A percentile compares a stretch with the other conserved stretches of the same genome.
Conservation (phyloP, 2,113 vertebrate species). For the Collichthys lucidus region DNA sequence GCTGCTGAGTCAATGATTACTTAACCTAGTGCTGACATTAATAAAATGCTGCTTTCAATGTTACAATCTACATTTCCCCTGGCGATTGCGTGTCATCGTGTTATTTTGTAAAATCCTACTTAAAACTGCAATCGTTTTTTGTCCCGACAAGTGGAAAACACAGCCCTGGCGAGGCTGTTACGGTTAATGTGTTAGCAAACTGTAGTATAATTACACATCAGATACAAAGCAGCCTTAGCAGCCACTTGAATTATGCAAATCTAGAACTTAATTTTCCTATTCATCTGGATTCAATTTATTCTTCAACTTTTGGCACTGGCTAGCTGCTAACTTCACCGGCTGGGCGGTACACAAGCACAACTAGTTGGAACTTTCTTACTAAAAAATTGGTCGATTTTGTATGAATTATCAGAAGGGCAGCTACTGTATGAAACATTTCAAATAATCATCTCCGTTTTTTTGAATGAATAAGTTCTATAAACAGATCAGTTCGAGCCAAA, state of each 20-base stretch:
- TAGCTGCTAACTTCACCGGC: not conserved
- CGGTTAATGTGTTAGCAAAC: not conserved
- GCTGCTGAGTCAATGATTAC: slow-evolving; percentile 25
- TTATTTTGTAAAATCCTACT: not conserved
- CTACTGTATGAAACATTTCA: not conserved
- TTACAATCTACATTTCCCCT: slow-evolving; percentile 4
- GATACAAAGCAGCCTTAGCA: not conserved
- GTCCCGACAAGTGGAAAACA: not conserved
- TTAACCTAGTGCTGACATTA: slow-evolving; percentile 4
- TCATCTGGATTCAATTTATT: not conserved
- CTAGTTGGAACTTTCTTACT: not conserved
- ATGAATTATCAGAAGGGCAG: not conserved
- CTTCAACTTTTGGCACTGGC: not conserved
- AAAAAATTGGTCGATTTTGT: not conserved
- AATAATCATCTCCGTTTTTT: no score
- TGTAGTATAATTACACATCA: not conserved
- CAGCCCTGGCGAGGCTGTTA: no score
- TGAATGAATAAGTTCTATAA: not conserved
- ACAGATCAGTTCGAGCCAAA: not conserved
- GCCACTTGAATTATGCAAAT: not conserved
- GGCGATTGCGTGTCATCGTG: not conserved
- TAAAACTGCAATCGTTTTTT: not conserved
- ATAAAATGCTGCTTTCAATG: slow-evolving; percentile 15
- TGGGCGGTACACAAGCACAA: not conserved
- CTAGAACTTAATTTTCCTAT: not conserved